Evolutionary conservation across 1,140 invertebrate genomes (phyloP), one percentile per base, ranked within the genome.

Genomic region (Ostrea edulis): DNA sequence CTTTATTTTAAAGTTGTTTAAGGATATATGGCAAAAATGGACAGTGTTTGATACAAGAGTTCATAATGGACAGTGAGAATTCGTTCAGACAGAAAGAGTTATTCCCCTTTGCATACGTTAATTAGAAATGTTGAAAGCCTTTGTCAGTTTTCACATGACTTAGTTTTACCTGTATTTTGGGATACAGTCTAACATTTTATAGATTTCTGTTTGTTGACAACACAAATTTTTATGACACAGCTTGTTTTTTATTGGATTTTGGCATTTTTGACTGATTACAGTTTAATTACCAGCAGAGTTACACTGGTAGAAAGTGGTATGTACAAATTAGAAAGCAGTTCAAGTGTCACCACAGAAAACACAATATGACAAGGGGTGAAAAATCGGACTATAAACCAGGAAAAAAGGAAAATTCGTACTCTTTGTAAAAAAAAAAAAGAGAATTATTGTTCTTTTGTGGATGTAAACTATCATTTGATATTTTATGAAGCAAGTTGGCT

Each of bases 231-330:
- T 62, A 62, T 84, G 82, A 54, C 51, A 84, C 14, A 22, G n/a
- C 11, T 82, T 35, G 84, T 85, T 62, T 58, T 44, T 44, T 29
- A 62, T 85, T 58, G 29, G 84, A 35, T 35, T 65, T 58, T 62
- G 84, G 62, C 55, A 62, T 62, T 62, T 22, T 51, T 29, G 84
- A 54, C 68, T 29, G 29, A 77, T 8, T 77, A 77, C 68, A 35
- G 22, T 29, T 35, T 77, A 77, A 22, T 77, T 35, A 25, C 29
- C 29, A 20, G 25, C 25, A 14, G 35, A 9, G 35, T 8, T 77
- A 25, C 25, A 25, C 25, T 29, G 55, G 68, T 35, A 35, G 68
- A 35, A 62, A 9, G 68, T 77, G 25, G 58, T 77, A 25, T n/a
- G 9, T 12, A 77, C 68, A 77, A 77, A 77, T 77, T 77, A 77